A percentile compares a stretch with the other conserved stretches of the same genome.
phyloP scores from a whole-genome alignment of 2,888 invertebrate species.

The Ferdinandea cuprea region DNA sequence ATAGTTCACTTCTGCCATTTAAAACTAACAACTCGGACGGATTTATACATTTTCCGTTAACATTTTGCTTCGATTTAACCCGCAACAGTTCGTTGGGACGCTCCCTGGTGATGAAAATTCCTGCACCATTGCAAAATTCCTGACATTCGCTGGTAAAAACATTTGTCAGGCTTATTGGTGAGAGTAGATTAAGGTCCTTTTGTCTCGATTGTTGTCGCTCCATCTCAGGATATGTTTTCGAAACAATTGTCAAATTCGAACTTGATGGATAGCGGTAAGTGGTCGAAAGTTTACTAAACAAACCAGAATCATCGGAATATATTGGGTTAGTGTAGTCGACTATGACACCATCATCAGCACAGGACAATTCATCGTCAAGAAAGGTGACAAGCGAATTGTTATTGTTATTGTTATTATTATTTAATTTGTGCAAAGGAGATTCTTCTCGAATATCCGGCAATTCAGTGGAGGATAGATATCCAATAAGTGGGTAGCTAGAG shows the following conservation, averaged over 20 bases:
- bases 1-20: slow-evolving; percentile 27
- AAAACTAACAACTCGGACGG: slow-evolving; percentile 24
- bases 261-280: slow-evolving; percentile 70
- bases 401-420: slow-evolving; percentile 45
- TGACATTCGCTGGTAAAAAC: slow-evolving; percentile 29
- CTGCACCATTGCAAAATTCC: slow-evolving; percentile 27
- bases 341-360: slow-evolving; percentile 26
- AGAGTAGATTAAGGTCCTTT: slow-evolving; percentile 33
- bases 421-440: slow-evolving; percentile 46
- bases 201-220: slow-evolving; percentile 43
- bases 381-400: slow-evolving; percentile 12
- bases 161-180: slow-evolving; percentile 45
- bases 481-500: slow-evolving; percentile 34
- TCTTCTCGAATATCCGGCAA: slow-evolving; percentile 74
- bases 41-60: slow-evolving; percentile 34
- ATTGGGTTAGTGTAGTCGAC: slow-evolving; percentile 57
- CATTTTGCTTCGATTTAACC: slow-evolving; percentile 32
- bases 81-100: slow-evolving; percentile 54
- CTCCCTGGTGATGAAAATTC: slow-evolving; percentile 31
- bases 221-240: slow-evolving; percentile 54
- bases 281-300: slow-evolving; percentile 56
- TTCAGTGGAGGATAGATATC: slow-evolving; percentile 51
- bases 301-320: slow-evolving; percentile 39
- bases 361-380: slow-evolving; percentile 26
- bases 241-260: slow-evolving; percentile 69